phyloP scores from a whole-genome alignment of 2,888 invertebrate species.

The Leucozona laternaria region DNA sequence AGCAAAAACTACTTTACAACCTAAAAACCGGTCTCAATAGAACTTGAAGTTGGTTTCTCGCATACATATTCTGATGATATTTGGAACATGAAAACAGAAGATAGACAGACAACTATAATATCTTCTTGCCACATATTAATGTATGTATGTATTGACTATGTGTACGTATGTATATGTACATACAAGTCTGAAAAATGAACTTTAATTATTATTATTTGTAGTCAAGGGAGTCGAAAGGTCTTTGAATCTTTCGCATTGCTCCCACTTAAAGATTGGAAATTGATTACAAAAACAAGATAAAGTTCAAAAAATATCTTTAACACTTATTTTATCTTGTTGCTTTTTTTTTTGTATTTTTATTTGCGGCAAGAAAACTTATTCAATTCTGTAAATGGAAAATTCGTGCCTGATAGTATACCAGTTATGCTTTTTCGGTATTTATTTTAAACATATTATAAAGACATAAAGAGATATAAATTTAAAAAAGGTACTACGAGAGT shows the following conservation, averaged over 20 bases:
- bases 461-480: too few species aligned
- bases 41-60: conserved; percentile 26
- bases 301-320: conserved; percentile 24
- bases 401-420: conserved; percentile 18
- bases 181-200: conserved; percentile 11
- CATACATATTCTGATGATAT: conserved; percentile 12
- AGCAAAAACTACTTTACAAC: conserved; percentile 61
- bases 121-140: neutral
- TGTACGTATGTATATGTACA: neutral
- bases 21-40: conserved; percentile 57
- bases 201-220: conserved; percentile 8
- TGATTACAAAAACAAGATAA: conserved; percentile 36
- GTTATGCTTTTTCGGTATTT: too few species aligned
- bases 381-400: conserved; percentile 68
- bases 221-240: conserved; percentile 27
- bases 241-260: conserved; percentile 28
- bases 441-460: too few species aligned
- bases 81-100: conserved; percentile 17
- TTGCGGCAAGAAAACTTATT: conserved; percentile 32
- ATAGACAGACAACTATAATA: neutral
- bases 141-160: too few species aligned
- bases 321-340: conserved; percentile 4
- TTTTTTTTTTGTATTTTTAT: conserved; percentile 40
- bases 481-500: too few species aligned
- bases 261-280: conserved; percentile 40